These are phyloP conservation scores for Sminthopsis crassicaudata DNA, from an alignment of 2,113 vertebrate genomes.

Conservation along the genomic window DNA sequence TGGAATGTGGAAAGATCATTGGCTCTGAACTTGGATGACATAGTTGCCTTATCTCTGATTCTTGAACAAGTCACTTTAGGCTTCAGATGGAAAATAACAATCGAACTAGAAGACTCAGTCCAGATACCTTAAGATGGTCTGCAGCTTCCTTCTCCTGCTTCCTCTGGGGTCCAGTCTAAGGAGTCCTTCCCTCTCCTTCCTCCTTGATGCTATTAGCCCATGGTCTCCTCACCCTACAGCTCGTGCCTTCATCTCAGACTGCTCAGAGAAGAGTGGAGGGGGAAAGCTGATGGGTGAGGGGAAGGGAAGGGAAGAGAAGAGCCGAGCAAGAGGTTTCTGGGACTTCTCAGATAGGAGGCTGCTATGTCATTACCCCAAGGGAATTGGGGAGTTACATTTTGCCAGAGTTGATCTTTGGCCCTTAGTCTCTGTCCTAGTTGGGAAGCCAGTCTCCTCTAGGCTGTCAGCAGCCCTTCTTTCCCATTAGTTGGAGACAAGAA, in stretches of 20 bases:
- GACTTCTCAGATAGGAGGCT: background rate
- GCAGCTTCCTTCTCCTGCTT: background rate
- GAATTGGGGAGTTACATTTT: background rate
- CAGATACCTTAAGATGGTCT: too few relatives aligned
- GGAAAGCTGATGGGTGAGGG: background rate
- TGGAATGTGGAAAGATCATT: background rate
- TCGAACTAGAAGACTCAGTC: accelerated
- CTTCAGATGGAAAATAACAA: background rate
- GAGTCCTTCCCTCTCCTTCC: background rate
- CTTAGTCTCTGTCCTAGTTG: background rate
- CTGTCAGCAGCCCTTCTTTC: background rate
- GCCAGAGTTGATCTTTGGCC: background rate
- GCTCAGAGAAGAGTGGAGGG: background rate
- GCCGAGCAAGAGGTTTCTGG: background rate
- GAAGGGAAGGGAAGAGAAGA: background rate
- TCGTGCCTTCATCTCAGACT: background rate
- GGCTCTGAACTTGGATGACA: background rate
- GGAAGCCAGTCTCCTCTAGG: too few relatives aligned
- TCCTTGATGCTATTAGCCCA: background rate
- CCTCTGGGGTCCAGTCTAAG: background rate
- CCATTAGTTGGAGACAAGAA: accelerated
- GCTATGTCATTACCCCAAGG: too few relatives aligned
- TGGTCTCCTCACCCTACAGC: accelerated
- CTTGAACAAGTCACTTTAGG: background rate
- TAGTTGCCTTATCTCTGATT: background rate